Conservation (phyloP, 2,888 invertebrate species). For the Gari tellinella region DNA sequence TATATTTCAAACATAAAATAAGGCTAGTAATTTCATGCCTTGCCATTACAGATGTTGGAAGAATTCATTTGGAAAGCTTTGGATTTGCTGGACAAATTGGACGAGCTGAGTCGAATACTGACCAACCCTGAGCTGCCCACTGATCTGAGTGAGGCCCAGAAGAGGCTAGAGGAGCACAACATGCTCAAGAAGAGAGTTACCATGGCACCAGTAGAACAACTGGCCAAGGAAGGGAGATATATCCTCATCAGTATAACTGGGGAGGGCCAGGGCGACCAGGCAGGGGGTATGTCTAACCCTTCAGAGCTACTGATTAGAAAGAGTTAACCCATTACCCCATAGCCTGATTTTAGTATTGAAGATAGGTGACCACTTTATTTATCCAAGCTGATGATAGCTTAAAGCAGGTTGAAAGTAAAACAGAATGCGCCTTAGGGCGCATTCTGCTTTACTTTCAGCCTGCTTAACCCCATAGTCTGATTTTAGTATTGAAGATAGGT, state of each 20-base stretch:
- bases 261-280: conserved; percentile 64
- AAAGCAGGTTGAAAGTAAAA: no score
- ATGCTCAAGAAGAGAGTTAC: conserved; percentile 95
- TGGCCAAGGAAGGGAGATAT: conserved; percentile 93
- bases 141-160: conserved; percentile 95
- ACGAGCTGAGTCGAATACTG: conserved; percentile 96
- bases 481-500: no score
- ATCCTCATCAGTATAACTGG: conserved; percentile 86
- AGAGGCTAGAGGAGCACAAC: conserved; percentile 96
- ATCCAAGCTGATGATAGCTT: no score
- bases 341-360: no score
- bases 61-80: conserved; percentile 98
- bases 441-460: no score
- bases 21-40: no score
- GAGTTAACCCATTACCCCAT: no score
- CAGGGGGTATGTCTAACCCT: conserved; percentile 19
- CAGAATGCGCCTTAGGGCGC: no score
- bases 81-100: conserved; percentile 95
- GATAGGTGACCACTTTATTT: no score
- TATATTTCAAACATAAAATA: no score
- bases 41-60: conserved; percentile 90
- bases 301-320: no score
- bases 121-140: conserved; percentile 97
- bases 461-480: no score
- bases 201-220: conserved; percentile 96